phyloP scores from a whole-genome alignment of 2,113 vertebrate species.

The Glaucomys volans region DNA sequence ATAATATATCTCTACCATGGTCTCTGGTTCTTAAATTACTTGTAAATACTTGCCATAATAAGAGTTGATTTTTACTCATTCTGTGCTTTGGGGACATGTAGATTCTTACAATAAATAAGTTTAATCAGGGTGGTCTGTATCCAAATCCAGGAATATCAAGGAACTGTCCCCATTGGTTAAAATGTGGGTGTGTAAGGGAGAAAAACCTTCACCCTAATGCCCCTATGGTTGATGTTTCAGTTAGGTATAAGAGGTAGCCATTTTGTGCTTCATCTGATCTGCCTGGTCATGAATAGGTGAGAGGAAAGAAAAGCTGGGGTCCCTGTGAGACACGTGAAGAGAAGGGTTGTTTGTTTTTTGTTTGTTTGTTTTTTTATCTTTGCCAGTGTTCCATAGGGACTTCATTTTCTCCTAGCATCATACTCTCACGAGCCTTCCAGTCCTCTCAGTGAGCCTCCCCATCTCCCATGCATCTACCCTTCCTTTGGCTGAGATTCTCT shows the following conservation, averaged over 20 bases:
- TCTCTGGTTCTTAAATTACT: background rate
- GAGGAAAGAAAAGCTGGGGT: background rate
- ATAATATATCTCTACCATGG: too few species aligned
- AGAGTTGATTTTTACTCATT: background rate
- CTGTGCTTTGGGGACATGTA: background rate
- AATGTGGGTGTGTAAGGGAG: background rate
- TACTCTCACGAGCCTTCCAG: background rate
- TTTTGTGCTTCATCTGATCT: background rate
- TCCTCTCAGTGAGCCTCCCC: background rate
- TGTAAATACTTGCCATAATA: background rate
- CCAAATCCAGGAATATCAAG: background rate
- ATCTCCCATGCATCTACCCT: background rate
- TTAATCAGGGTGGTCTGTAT: background rate
- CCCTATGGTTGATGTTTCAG: background rate
- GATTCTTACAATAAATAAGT: background rate
- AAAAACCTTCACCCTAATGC: background rate
- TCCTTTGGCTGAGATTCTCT: background rate
- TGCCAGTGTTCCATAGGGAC: background rate
- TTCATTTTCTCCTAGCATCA: background rate
- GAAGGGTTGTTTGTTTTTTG: too few species aligned
- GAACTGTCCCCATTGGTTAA: background rate
- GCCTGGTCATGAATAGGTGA: background rate
- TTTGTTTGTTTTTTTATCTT: background rate
- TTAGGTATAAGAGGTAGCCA: background rate
- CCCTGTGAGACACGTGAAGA: background rate